Conservation (phyloP, 2,797 vertebrate species). For the Amphiprion clarkii region DNA sequence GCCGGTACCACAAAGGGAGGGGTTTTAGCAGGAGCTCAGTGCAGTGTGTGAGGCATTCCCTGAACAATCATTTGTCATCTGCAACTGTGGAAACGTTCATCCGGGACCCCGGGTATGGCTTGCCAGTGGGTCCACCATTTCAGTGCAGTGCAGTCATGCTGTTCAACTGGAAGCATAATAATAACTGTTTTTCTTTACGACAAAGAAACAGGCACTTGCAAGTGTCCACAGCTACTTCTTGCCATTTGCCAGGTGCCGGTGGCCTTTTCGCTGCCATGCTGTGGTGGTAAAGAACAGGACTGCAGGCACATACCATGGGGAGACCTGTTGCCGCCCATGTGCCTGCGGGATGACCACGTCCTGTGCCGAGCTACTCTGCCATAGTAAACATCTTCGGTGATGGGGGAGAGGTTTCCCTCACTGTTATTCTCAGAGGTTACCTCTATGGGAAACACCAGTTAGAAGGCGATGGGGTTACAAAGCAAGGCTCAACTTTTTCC, state of each 20-base stretch:
- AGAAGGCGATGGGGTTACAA: conserved; percentile 76
- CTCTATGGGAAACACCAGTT: conserved; percentile 90
- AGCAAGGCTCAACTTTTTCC: conserved; percentile 53
- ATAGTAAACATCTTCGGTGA: conserved; percentile 91
- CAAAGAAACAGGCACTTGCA: conserved; percentile 74
- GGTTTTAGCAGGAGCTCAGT: conserved; percentile 76
- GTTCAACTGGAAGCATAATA: conserved; percentile 75
- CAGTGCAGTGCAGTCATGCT: conserved; percentile 86
- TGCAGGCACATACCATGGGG: conserved; percentile 88
- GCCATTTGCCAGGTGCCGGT: conserved; percentile 58
- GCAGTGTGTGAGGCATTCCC: conserved; percentile 80
- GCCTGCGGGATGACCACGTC: conserved; percentile 88
- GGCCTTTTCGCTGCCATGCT: conserved; percentile 72
- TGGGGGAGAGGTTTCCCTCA: conserved; percentile 91
- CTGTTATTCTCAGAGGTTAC: conserved; percentile 95
- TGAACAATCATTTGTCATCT: conserved; percentile 76
- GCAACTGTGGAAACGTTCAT: conserved; percentile 67
- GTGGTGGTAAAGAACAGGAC: conserved; percentile 62
- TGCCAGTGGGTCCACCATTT: conserved; percentile 70
- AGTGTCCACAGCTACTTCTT: conserved; percentile 70
- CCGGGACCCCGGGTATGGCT: conserved; percentile 64
- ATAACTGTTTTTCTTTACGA: conserved; percentile 60
- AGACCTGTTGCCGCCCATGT: conserved; percentile 83
- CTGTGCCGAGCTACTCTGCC: conserved; percentile 88
- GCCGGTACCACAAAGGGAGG: conserved; percentile 65